These are phyloP conservation scores for Cheilinus undulatus DNA, from an alignment of 2,113 vertebrate species.

Conservation along the genomic window DNA sequence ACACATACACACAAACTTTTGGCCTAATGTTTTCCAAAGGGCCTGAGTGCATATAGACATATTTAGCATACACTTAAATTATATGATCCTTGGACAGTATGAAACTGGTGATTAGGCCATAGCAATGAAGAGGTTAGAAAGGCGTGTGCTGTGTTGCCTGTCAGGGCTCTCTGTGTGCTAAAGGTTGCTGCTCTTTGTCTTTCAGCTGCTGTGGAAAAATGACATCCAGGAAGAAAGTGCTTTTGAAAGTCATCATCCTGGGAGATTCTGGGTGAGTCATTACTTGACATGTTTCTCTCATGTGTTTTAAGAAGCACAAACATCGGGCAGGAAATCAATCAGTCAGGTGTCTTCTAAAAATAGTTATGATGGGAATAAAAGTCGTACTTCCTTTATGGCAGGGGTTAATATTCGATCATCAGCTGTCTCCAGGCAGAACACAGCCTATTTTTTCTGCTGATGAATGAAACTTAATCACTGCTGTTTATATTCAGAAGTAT, in stretches of 20 bases:
- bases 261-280: conserved; percentile 96
- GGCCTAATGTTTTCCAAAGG: conserved; percentile 6
- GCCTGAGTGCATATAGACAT: neutral
- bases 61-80: conserved; percentile 1
- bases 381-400: conserved; percentile 25
- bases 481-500: neutral
- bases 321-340: no score
- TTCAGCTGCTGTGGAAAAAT: conserved; percentile 87
- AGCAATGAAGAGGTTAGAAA: neutral
- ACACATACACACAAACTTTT: conserved; percentile 24
- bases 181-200: conserved; percentile 30
- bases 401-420: neutral
- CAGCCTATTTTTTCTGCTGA: neutral
- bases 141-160: neutral
- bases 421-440: conserved; percentile 41
- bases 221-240: conserved; percentile 99
- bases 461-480: neutral
- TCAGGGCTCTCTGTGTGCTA: neutral
- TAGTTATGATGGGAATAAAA: neutral
- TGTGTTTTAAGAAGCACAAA: neutral
- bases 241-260: conserved; percentile 98
- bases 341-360: neutral
- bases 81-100: neutral
- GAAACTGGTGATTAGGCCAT: conserved; percentile 1
- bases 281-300: neutral